These are phyloP conservation scores for Caenorhabditis virilis DNA, from an alignment of 2,888 invertebrate species.

Conservation along the genomic window DNA sequence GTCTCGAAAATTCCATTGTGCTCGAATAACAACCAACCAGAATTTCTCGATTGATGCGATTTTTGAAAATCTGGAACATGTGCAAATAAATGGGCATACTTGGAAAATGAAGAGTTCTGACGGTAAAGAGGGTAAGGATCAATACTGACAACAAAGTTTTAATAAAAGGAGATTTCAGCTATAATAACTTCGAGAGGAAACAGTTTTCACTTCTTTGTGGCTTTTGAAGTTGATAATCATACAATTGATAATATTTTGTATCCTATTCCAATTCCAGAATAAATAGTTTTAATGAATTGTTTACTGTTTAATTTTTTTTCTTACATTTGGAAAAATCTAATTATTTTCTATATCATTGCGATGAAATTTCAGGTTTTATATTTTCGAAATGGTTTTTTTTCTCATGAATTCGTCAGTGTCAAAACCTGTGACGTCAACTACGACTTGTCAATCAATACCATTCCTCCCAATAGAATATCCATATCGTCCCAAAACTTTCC, in stretches of 20 bases:
- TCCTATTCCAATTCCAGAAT: too few species aligned
- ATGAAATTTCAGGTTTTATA: too few species aligned
- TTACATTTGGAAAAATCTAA: too few species aligned
- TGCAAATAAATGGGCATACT: constrained; percentile 4
- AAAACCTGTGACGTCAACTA: too few species aligned
- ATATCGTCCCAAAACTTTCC: too few species aligned
- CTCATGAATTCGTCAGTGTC: too few species aligned
- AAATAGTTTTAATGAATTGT: too few species aligned
- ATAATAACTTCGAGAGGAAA: constrained; percentile 26
- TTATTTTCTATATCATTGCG: too few species aligned
- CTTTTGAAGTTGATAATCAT: constrained; percentile 31
- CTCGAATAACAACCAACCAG: constrained; percentile 27
- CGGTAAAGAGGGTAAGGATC: constrained; percentile 13
- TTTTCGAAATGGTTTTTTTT: too few species aligned
- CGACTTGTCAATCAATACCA: too few species aligned
- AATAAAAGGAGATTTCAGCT: constrained; percentile 10
- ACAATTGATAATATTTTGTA: constrained; percentile 32
- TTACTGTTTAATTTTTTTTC: too few species aligned
- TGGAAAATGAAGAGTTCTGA: constrained; percentile 18
- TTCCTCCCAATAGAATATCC: too few species aligned
- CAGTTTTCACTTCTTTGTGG: constrained; percentile 34
- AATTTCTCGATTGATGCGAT: constrained; percentile 26
- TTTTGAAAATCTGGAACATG: constrained; percentile 6
- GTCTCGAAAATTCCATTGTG: constrained; percentile 6
- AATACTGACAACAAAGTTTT: neutral